Percentiles rank a stretch among this genome's conserved stretches.
These are phyloP conservation scores for Papilio protenor DNA, from an alignment of 2,888 invertebrate species.

Conservation along the genomic window DNA sequence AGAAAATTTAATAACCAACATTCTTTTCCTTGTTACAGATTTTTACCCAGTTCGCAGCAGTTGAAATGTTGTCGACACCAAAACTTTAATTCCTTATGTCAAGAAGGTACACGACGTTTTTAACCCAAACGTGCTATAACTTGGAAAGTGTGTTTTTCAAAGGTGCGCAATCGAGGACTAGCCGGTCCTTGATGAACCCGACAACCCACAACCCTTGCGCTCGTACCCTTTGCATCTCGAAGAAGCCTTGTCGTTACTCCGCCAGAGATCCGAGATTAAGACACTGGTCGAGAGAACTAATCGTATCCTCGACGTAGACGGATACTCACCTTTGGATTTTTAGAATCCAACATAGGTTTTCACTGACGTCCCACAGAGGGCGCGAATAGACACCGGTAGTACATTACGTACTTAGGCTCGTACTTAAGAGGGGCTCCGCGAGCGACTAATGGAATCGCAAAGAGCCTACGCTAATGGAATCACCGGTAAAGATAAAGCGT, in stretches of 20 bases:
- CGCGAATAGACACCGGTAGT: slow-evolving; percentile 59
- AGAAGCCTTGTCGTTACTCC: slow-evolving; percentile 80
- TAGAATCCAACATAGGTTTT: slow-evolving; percentile 65
- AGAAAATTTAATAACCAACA: not conserved
- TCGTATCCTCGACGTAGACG: slow-evolving; percentile 72
- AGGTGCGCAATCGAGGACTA: slow-evolving; percentile 80
- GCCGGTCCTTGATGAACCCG: slow-evolving; percentile 83
- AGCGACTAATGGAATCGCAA: slow-evolving; percentile 78
- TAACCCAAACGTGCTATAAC: slow-evolving; percentile 64
- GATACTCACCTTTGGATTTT: slow-evolving; percentile 60
- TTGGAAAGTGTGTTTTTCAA: slow-evolving; percentile 77
- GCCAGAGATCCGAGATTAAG: slow-evolving; percentile 86
- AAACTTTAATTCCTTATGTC: slow-evolving; percentile 81
- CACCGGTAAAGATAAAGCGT: slow-evolving; percentile 73
- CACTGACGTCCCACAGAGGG: slow-evolving; percentile 64
- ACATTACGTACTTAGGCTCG: slow-evolving; percentile 61
- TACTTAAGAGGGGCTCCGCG: slow-evolving; percentile 64
- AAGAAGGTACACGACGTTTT: slow-evolving; percentile 67
- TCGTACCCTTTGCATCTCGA: slow-evolving; percentile 78
- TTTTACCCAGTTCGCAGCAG: slow-evolving; percentile 53
- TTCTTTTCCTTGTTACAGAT: slow-evolving; percentile 73
- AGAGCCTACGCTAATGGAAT: slow-evolving; percentile 76
- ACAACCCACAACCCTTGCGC: slow-evolving; percentile 80
- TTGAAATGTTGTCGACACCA: slow-evolving; percentile 75
- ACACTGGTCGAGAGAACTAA: slow-evolving; percentile 80